Conservation (phyloP, 1,140 invertebrate species). For the Armadillidium nasatum region DNA sequence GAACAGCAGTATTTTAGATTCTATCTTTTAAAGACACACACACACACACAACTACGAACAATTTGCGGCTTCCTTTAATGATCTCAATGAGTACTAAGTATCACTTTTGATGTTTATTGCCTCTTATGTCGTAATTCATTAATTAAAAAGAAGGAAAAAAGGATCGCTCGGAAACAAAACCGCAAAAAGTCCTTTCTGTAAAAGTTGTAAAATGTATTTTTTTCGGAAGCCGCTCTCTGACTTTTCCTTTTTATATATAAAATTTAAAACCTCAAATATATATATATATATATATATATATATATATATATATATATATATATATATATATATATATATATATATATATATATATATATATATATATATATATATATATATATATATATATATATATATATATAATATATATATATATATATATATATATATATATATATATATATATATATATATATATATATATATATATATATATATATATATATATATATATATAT, state of each 20-base stretch:
- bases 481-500: conserved; percentile 5
- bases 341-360: conserved; percentile 23
- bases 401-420: conserved; percentile 5
- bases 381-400: conserved; percentile 12
- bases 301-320: conserved; percentile 17
- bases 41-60: no score
- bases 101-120: no score
- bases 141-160: no score
- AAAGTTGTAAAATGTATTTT: no score
- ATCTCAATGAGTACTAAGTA: no score
- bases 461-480: background rate
- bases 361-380: conserved; percentile 2
- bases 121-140: no score
- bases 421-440: conserved; percentile 16
- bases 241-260: background rate
- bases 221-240: no score
- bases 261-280: background rate
- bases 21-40: no score
- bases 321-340: conserved; percentile 6
- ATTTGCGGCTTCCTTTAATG: no score
- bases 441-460: conserved; percentile 23
- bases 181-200: no score
- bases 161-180: no score
- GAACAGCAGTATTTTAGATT: no score
- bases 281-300: conserved; percentile 12